These are phyloP conservation scores for Metopia argyrocephala DNA, from an alignment of 2,888 invertebrate genomes.

Conservation along the genomic window DNA sequence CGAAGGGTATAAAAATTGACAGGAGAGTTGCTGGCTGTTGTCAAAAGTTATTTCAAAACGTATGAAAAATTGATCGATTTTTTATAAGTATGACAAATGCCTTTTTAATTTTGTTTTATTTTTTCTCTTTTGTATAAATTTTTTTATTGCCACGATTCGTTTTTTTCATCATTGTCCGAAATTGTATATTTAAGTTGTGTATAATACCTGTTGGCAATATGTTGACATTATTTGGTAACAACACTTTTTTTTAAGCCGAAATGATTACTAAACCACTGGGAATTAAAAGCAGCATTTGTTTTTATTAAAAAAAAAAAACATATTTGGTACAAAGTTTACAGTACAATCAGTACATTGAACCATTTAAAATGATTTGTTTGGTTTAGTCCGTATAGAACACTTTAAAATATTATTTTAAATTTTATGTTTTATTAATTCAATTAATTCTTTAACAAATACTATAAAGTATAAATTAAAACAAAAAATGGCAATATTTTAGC, in stretches of 20 bases:
- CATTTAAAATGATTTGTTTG: too few relatives aligned
- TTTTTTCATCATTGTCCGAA: neutral
- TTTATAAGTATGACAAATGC: constrained; percentile 42
- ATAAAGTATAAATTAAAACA: too few relatives aligned
- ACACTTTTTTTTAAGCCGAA: constrained; percentile 6
- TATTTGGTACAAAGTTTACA: too few relatives aligned
- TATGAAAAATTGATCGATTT: constrained; percentile 38
- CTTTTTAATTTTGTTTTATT: neutral
- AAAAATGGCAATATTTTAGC: too few relatives aligned
- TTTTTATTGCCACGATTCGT: neutral
- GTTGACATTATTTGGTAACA: constrained; percentile 63
- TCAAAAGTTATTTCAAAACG: constrained; percentile 6
- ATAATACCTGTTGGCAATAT: constrained; percentile 58
- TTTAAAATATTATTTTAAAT: too few relatives aligned
- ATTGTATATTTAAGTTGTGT: constrained; percentile 38
- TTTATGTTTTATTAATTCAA: too few relatives aligned
- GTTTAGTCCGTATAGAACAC: too few relatives aligned
- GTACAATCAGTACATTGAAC: too few relatives aligned
- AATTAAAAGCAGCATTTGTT: constrained; percentile 18
- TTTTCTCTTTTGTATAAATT: neutral
- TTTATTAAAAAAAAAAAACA: too few relatives aligned
- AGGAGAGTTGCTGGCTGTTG: constrained; percentile 33
- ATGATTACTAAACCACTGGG: constrained; percentile 25
- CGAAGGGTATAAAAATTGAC: constrained; percentile 38
- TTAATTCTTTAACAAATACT: too few relatives aligned